phyloP scores from a whole-genome alignment of 1,140 invertebrate genomes.

The Drosophila mauritiana region DNA sequence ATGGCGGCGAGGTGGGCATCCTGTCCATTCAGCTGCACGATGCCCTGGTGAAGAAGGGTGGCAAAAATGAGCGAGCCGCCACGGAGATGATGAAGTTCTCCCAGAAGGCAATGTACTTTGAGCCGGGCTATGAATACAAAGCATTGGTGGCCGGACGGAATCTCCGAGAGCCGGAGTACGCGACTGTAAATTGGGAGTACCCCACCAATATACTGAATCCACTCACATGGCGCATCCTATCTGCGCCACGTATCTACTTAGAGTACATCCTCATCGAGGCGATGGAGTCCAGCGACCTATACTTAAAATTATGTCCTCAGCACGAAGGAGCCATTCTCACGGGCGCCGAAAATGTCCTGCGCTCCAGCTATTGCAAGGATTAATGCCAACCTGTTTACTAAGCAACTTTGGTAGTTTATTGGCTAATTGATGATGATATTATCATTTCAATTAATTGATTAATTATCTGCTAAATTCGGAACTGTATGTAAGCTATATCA shows the following conservation, averaged over 20 bases:
- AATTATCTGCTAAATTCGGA: constrained; percentile 1
- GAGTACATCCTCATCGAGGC: constrained; percentile 89
- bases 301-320: constrained; percentile 87
- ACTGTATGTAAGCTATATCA: background rate
- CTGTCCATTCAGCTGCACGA: constrained; percentile 88
- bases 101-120: constrained; percentile 86
- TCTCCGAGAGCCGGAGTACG: constrained; percentile 87
- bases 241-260: constrained; percentile 89
- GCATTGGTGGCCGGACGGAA: constrained; percentile 88
- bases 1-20: constrained; percentile 91
- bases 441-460: background rate
- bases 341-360: constrained; percentile 86
- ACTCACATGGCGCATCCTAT: constrained; percentile 91
- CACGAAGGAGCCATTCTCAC: constrained; percentile 86
- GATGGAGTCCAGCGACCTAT: constrained; percentile 86
- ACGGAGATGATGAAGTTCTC: constrained; percentile 87
- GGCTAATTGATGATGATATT: background rate
- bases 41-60: constrained; percentile 22
- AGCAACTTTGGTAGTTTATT: background rate
- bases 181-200: constrained; percentile 91
- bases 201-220: constrained; percentile 91
- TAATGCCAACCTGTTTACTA: constrained; percentile 7
- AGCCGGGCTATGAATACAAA: constrained; percentile 89
- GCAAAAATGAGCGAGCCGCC: constrained; percentile 53
- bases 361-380: constrained; percentile 85